Evolutionary conservation across 35 echinoderm and acorn worm species (phyloP).

Genomic region (Lytechinus variegatus): DNA sequence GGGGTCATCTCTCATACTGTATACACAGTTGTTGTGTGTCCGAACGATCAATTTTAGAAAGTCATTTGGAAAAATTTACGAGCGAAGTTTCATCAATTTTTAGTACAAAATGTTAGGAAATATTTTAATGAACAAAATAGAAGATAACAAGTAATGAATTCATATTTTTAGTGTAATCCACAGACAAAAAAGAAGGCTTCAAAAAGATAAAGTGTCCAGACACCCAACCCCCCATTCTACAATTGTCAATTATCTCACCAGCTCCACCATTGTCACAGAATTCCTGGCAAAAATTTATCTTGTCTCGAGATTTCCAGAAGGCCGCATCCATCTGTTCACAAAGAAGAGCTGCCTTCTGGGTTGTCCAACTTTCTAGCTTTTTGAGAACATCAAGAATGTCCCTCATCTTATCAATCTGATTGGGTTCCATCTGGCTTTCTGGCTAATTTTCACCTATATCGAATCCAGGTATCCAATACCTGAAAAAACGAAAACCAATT

Average conservation of each 20-base stretch:
- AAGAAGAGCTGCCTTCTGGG: not conserved
- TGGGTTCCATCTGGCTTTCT: not conserved
- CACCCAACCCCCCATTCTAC: no score
- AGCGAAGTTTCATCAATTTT: no score
- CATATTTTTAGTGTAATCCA: not conserved
- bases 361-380: not conserved
- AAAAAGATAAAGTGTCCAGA: no score
- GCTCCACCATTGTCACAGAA: not conserved
- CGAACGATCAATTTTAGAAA: no score
- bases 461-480: no score
- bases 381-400: not conserved
- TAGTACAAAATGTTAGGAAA: no score
- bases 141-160: not conserved
- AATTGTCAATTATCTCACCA: not conserved
- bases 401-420: not conserved
- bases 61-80: not conserved
- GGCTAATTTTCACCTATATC: not conserved
- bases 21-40: no score
- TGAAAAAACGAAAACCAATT: no score
- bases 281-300: not conserved
- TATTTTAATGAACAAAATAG: not conserved
- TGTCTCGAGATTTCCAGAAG: not conserved
- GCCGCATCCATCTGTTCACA: not conserved
- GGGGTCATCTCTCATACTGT: no score
- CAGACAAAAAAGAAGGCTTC: no score